A percentile compares a stretch with the other conserved stretches of the same genome.
phyloP scores from a whole-genome alignment of 2,797 vertebrate genomes.

The Fringilla coelebs region DNA sequence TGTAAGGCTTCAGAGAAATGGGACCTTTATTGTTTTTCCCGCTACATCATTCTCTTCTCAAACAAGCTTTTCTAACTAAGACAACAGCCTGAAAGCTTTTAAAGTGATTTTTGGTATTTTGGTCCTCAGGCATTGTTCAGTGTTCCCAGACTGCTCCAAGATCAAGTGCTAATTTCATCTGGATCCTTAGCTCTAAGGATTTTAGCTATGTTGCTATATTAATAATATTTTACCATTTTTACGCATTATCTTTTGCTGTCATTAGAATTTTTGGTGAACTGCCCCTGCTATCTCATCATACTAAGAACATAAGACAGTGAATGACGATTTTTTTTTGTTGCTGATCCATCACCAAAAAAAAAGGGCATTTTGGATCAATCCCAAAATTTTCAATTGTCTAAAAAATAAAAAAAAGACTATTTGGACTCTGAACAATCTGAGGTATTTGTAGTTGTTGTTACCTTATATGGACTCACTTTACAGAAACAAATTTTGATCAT shows the following conservation, averaged over 20 bases:
- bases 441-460: background rate
- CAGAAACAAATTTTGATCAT: background rate
- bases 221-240: background rate
- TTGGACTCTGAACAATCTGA: background rate
- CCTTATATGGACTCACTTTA: background rate
- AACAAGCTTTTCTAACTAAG: background rate
- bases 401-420: background rate
- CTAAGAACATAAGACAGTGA: background rate
- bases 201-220: background rate
- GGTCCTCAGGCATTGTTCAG: background rate
- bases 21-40: background rate
- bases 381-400: background rate
- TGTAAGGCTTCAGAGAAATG: background rate
- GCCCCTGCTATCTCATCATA: background rate
- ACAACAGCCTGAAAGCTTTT: background rate
- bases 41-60: background rate
- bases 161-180: background rate
- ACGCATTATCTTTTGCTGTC: background rate
- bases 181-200: background rate
- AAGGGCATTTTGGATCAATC: background rate
- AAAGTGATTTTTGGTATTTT: background rate
- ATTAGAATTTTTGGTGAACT: background rate
- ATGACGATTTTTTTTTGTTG: background rate
- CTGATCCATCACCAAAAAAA: background rate
- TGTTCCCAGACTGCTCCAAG: background rate